Evolutionary conservation across 2,888 invertebrate genomes (phyloP).

Genomic region (Meliscaeva auricollis): DNA sequence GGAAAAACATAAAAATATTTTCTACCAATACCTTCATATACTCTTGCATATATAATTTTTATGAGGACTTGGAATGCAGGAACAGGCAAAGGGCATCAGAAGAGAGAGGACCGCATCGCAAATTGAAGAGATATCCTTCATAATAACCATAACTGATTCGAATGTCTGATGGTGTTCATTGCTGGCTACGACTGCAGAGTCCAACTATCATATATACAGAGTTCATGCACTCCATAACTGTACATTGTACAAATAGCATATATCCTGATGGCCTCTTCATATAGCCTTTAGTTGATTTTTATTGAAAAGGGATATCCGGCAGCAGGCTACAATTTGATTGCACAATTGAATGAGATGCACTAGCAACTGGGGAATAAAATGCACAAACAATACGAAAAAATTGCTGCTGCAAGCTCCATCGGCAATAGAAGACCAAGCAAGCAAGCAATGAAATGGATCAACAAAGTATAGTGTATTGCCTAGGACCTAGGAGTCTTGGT

Average conservation of each 20-base stretch:
- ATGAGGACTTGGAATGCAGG: conserved; percentile 55
- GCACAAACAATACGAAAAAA: conserved; percentile 48
- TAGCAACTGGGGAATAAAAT: conserved; percentile 37
- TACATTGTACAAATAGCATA: neutral
- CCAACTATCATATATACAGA: conserved; percentile 19
- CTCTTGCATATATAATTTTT: no score
- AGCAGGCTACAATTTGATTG: conserved; percentile 63
- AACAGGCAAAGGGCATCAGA: conserved; percentile 27
- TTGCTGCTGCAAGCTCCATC: conserved; percentile 1
- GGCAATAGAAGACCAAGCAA: neutral
- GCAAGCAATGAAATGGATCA: conserved; percentile 40
- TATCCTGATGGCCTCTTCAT: conserved; percentile 9
- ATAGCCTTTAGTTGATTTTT: conserved; percentile 53
- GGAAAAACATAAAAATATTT: conserved; percentile 19
- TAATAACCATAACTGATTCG: conserved; percentile 58
- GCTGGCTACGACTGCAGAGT: conserved; percentile 10
- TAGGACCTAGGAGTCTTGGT: neutral
- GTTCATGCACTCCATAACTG: neutral
- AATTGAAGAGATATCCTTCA: conserved; percentile 68
- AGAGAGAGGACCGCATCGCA: conserved; percentile 34
- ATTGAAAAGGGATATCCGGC: conserved; percentile 61
- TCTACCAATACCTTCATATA: neutral
- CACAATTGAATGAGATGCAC: conserved; percentile 67
- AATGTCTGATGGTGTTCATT: conserved; percentile 47
- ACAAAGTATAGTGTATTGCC: conserved; percentile 22